Evolutionary conservation across 2,797 vertebrate species (phyloP), one percentile per base, ranked within the genome.

Genomic region (Chromis chromis): DNA sequence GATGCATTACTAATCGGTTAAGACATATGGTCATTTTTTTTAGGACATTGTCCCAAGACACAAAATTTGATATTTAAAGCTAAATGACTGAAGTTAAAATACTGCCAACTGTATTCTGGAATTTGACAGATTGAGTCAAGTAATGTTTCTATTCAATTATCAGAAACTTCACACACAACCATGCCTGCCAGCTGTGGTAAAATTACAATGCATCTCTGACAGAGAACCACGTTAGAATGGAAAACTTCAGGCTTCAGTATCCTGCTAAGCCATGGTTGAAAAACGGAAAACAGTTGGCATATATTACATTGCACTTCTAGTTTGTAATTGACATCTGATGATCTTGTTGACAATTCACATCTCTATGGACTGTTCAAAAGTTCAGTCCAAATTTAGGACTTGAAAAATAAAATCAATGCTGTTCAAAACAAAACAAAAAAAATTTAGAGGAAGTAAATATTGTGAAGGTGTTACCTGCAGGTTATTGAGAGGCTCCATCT

Each of bases 401-500:
- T 21, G 9, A 48, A n/a, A 54, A 67, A 59, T 7, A 0, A 7
- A 59, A 59, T 25, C 4, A 33, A 1, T 49, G 8, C 25, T 21
- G 0, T 39, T 72, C 24, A 54, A 50, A 74, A 52, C 39, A 36
- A 59, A 61, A 50, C 42, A 17, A 46, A 9, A 50, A 39, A n/a
- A n/a, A n/a, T n/a, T 46, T 6, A 27, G 44, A 49, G 16, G 4
- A 27, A 60, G 52, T 27, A 0, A 46, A 60, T 19, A 57, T 4
- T 33, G 11, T 44, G 31, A 25, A 24, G 12, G 0, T 1, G 66
- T 74, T 86, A 99, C 98, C 97, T 99, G 98, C 16, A 99, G 95
- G 76, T 99, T 99, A 92, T 95, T 99, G 56, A 99, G 95, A 4
- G 98, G 98, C 4, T 99, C 98, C 97, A 99, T 99, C 94, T 99